These are phyloP conservation scores for Python bivittatus DNA, from an alignment of 2,113 vertebrate genomes.

Conservation along the genomic window DNA sequence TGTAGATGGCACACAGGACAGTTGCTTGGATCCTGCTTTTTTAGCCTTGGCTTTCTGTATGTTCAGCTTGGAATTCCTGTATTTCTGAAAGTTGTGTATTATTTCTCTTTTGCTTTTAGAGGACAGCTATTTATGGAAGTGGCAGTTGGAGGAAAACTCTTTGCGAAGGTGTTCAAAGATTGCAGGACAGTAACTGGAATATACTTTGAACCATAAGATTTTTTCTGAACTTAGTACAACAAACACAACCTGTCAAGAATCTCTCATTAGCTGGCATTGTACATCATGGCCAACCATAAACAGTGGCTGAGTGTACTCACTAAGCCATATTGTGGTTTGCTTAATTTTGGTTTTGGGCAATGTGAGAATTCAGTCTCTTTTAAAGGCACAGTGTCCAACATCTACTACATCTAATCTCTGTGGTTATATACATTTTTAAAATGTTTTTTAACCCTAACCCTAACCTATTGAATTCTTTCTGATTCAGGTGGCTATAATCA, in stretches of 20 bases:
- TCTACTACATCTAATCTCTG: not conserved
- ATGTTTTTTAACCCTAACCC: too few species aligned
- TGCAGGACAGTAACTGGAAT: not conserved
- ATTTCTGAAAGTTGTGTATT: not conserved
- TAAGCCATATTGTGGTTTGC: not conserved
- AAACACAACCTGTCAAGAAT: not conserved
- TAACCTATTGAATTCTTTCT: not conserved
- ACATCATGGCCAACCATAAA: not conserved
- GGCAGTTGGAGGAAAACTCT: not conserved
- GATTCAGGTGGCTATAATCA: not conserved
- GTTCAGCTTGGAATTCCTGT: not conserved
- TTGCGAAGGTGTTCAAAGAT: not conserved
- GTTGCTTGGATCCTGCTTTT: not conserved
- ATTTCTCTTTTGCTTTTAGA: not conserved
- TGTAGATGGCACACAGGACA: not conserved
- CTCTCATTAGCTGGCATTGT: not conserved
- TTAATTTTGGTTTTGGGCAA: not conserved
- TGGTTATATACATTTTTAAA: not conserved
- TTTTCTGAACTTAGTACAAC: not conserved
- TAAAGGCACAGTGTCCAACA: not conserved
- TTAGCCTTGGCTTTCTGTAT: not conserved
- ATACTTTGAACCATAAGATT: not conserved
- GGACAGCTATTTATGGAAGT: not conserved
- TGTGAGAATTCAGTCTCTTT: not conserved
- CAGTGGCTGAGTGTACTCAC: not conserved